Percentiles rank a stretch among this genome's conserved stretches.
Evolutionary conservation across 2,113 vertebrate genomes (phyloP).

Genomic region (Bothrops jararaca): DNA sequence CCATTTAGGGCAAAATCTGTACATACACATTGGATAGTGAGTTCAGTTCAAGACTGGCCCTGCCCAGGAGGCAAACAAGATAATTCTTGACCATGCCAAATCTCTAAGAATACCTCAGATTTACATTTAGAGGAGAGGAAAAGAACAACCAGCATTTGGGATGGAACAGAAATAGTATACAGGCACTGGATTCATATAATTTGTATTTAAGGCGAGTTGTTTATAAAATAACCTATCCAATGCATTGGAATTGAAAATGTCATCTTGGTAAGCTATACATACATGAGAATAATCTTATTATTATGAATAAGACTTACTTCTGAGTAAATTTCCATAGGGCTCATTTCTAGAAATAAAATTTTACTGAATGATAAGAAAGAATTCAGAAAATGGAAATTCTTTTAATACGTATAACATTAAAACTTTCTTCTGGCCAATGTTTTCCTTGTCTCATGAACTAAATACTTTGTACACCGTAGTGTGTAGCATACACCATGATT

Average conservation of each 20-base stretch:
- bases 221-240: neutral
- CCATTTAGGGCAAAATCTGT: neutral
- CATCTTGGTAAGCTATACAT: neutral
- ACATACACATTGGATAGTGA: neutral
- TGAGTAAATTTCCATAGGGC: neutral
- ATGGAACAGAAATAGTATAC: neutral
- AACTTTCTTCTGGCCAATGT: neutral
- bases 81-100: neutral
- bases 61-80: neutral
- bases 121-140: neutral
- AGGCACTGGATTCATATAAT: neutral
- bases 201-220: neutral
- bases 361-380: neutral
- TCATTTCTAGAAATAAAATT: neutral
- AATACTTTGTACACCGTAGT: neutral
- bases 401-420: neutral
- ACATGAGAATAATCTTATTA: neutral
- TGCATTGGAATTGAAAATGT: neutral
- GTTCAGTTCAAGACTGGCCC: neutral
- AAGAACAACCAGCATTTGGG: neutral
- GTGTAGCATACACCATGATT: neutral
- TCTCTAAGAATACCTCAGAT: neutral
- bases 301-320: neutral
- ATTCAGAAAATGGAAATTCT: neutral
- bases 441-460: neutral